These are phyloP conservation scores for Notocelia uddmanniana DNA, from an alignment of 2,888 invertebrate genomes.

Conservation along the genomic window DNA sequence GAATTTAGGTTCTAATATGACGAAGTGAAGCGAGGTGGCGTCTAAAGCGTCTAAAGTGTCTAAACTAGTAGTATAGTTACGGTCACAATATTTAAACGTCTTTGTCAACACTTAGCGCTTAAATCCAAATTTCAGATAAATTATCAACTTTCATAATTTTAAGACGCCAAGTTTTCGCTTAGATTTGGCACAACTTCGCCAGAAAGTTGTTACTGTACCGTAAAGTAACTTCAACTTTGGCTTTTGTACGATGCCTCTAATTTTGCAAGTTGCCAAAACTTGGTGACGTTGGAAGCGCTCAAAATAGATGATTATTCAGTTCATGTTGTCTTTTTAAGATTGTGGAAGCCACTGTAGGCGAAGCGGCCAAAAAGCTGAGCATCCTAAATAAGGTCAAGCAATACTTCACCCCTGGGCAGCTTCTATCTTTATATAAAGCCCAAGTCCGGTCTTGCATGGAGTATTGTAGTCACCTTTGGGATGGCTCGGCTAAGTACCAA, in stretches of 20 bases:
- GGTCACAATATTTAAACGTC: background rate
- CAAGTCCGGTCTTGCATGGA: too few species aligned
- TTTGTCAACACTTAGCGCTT: background rate
- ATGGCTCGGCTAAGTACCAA: too few species aligned
- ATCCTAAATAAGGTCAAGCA: too few species aligned
- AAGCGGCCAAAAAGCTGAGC: too few species aligned
- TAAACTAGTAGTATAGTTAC: too few species aligned
- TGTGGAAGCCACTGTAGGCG: too few species aligned
- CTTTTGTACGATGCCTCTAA: slow-evolving; percentile 38
- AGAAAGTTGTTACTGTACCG: slow-evolving; percentile 18
- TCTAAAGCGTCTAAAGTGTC: too few species aligned
- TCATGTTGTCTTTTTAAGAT: background rate
- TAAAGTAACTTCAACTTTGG: slow-evolving; percentile 34
- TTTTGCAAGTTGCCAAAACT: slow-evolving; percentile 29
- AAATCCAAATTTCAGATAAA: slow-evolving; percentile 5
- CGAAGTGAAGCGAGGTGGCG: too few species aligned
- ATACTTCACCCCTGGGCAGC: too few species aligned
- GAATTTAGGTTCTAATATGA: too few species aligned
- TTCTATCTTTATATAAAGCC: too few species aligned
- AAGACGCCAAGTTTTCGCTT: slow-evolving; percentile 20
- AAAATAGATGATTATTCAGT: slow-evolving; percentile 18
- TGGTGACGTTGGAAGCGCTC: slow-evolving; percentile 22
- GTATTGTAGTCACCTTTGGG: too few species aligned
- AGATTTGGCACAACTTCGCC: slow-evolving; percentile 19
- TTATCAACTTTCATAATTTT: slow-evolving; percentile 28